Evolutionary conservation across 2,888 invertebrate species (phyloP).

Genomic region (Trissolcus japonicus): DNA sequence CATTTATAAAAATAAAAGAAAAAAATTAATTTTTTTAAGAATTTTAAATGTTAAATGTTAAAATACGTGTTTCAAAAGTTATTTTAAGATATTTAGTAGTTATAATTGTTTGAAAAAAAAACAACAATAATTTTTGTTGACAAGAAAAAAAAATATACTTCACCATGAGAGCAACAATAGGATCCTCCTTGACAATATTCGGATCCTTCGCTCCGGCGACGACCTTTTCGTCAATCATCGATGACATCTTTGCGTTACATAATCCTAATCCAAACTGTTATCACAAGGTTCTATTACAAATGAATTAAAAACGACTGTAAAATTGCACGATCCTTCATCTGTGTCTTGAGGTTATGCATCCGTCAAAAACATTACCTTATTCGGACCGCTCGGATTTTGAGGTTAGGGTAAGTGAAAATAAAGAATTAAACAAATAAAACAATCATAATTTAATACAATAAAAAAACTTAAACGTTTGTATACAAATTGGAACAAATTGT

Average conservation of each 20-base stretch:
- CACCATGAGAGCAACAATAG: conserved; percentile 73
- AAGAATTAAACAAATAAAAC: background rate
- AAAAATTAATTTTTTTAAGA: too few species aligned
- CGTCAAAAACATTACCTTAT: conserved; percentile 19
- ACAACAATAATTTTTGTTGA: conserved; percentile 10
- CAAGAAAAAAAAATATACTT: conserved; percentile 40
- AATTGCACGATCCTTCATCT: background rate
- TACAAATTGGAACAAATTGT: background rate
- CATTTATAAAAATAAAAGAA: background rate
- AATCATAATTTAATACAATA: background rate
- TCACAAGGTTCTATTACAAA: background rate
- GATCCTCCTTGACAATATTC: conserved; percentile 72
- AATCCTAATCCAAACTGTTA: conserved; percentile 9
- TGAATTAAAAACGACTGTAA: background rate
- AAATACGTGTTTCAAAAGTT: background rate
- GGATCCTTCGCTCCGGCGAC: conserved; percentile 73
- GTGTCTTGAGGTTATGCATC: conserved; percentile 26
- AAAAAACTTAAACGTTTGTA: background rate
- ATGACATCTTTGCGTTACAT: conserved; percentile 65
- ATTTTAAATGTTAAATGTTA: background rate
- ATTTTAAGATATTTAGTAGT: background rate
- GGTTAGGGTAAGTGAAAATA: background rate
- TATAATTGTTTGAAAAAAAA: background rate
- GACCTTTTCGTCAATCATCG: conserved; percentile 73
- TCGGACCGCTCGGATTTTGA: background rate